A percentile compares a stretch with the other conserved stretches of the same genome.
Evolutionary conservation across 2,113 vertebrate species (phyloP).

Genomic region (Synchiropus splendidus): DNA sequence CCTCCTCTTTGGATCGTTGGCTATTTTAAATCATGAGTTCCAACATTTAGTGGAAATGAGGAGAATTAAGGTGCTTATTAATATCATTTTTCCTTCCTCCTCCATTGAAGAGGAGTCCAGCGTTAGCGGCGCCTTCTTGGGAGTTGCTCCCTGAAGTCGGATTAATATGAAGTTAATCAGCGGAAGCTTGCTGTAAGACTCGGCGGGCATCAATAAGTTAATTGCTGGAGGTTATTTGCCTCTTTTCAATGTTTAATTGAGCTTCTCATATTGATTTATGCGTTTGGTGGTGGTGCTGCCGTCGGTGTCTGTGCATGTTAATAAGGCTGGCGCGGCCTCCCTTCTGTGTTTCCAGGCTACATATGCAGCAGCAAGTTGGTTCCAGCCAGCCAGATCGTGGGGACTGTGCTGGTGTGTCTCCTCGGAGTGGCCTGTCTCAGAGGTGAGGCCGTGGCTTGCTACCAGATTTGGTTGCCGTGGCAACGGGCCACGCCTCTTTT

Average conservation of each 20-base stretch:
- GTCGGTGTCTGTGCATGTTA: conserved; percentile 19
- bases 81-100: too few relatives aligned
- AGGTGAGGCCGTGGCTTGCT: conserved; percentile 64
- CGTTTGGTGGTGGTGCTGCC: conserved; percentile 13
- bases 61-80: too few relatives aligned
- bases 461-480: not conserved
- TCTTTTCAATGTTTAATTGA: conserved; percentile 31
- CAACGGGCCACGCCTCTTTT: not conserved
- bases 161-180: conserved; percentile 40
- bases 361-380: conserved; percentile 79
- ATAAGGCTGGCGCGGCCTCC: conserved; percentile 11
- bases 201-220: conserved; percentile 15
- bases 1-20: too few relatives aligned
- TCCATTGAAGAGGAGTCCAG: too few relatives aligned
- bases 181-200: too few relatives aligned
- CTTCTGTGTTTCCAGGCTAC: conserved; percentile 64
- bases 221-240: conserved; percentile 35
- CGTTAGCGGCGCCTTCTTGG: too few relatives aligned
- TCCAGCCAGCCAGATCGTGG: conserved; percentile 77
- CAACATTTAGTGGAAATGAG: too few relatives aligned
- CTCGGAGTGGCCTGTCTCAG: conserved; percentile 80
- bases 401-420: conserved; percentile 74
- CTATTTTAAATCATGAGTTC: too few relatives aligned
- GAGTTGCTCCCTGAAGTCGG: conserved; percentile 8
- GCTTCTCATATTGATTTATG: conserved; percentile 39